phyloP scores from a whole-genome alignment of 1,140 invertebrate species.

The Asobara japonica region DNA sequence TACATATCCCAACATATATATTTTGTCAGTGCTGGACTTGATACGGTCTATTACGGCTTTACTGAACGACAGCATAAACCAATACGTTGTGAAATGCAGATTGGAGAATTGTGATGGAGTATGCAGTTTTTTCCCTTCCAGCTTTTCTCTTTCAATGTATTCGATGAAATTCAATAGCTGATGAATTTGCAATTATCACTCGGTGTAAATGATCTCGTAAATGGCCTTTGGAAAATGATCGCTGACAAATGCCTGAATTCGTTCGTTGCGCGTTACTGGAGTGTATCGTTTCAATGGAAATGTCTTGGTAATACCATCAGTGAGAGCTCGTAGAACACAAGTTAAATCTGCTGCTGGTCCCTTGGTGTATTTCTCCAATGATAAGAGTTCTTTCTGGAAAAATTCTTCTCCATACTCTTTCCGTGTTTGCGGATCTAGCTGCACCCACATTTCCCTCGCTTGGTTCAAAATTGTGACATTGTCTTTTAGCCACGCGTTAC shows the following conservation, averaged over 20 bases:
- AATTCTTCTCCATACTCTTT: conserved; percentile 82
- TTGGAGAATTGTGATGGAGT: no score
- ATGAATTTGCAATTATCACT: conserved; percentile 46
- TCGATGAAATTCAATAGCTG: no score
- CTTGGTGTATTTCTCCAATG: conserved; percentile 80
- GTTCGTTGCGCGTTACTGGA: conserved; percentile 78
- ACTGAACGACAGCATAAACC: no score
- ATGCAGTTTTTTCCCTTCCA: no score
- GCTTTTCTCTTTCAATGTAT: no score
- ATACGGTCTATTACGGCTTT: no score
- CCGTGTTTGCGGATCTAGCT: conserved; percentile 78
- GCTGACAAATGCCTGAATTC: conserved; percentile 79
- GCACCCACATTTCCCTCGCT: conserved; percentile 82
- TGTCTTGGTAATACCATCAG: conserved; percentile 79
- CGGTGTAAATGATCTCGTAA: conserved; percentile 75
- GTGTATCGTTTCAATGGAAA: conserved; percentile 84
- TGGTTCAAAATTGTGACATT: conserved; percentile 75
- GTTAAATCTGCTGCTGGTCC: conserved; percentile 76
- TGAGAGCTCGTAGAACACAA: conserved; percentile 75
- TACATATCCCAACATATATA: no score
- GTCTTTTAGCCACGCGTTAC: conserved; percentile 79
- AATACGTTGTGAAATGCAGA: no score
- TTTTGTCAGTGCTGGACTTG: no score
- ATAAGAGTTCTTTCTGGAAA: conserved; percentile 80
- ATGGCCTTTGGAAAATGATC: conserved; percentile 81